phyloP scores from a whole-genome alignment of 2,888 invertebrate genomes.

The Eupithecia subumbrata region DNA sequence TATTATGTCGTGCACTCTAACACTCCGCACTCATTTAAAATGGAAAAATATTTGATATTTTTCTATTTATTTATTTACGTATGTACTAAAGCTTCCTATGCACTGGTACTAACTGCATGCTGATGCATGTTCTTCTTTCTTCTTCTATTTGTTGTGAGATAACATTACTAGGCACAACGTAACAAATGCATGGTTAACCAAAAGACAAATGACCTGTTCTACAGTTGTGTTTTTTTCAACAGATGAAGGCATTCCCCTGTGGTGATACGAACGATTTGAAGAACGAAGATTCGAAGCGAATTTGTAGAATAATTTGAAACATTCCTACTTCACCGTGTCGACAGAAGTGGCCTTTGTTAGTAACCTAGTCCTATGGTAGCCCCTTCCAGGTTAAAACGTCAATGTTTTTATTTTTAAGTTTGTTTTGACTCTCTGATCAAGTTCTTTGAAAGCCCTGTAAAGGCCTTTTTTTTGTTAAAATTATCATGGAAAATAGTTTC shows the following conservation, averaged over 20 bases:
- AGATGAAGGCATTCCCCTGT: constrained; percentile 68
- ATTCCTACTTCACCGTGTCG: constrained; percentile 55
- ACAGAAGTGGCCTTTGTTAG: constrained; percentile 4
- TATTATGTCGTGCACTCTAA: constrained; percentile 74
- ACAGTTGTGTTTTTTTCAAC: constrained; percentile 43
- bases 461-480: background rate
- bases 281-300: constrained; percentile 44
- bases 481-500: background rate
- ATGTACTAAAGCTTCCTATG: constrained; percentile 65
- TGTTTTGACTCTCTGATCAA: background rate
- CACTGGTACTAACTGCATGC: constrained; percentile 65
- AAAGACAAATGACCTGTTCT: constrained; percentile 27
- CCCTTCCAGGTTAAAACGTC: background rate
- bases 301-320: constrained; percentile 51
- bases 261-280: constrained; percentile 54
- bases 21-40: constrained; percentile 75
- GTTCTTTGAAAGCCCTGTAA: background rate
- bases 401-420: background rate
- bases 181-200: constrained; percentile 49
- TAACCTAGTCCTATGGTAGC: constrained; percentile 2
- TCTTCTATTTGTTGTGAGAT: constrained; percentile 84
- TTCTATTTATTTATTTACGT: constrained; percentile 49
- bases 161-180: constrained; percentile 58
- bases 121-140: constrained; percentile 58
- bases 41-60: constrained; percentile 61